Evolutionary conservation across 1,140 invertebrate species (phyloP), one percentile per base, ranked within the genome.

Genomic region (Drosophila ohnishii): DNA sequence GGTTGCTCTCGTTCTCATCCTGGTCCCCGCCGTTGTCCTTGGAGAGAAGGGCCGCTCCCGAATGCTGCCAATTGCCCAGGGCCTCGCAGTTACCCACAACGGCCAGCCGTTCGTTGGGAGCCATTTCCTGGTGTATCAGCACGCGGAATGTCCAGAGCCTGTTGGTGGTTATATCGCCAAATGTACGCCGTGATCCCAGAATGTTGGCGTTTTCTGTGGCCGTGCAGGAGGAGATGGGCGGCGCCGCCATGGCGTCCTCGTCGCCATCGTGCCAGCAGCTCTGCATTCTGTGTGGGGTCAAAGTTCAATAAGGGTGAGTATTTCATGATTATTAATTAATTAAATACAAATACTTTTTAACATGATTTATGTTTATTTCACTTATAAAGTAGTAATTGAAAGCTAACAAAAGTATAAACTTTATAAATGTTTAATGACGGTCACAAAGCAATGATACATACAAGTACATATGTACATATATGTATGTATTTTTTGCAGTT

Each of bases 21-120:
- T 83, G 89, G 63, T 85, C 90, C 25, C 82, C 88, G 64, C 45
- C 63, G 7, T 63, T 50, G 16, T 65, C 69, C 42, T 79, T 75
- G 34, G 61, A 35, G 53, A 95, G 88, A 2, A 92, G 60, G 10
- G 93, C 80, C 34, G 93, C 92, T 59, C 92, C 93, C 39, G 92
- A 92, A 13, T 92, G 86, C 22, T 90, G 69, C 93, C 93, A 94
- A 25, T 84, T 90, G 13, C 93, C 93, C 53, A 94, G 55, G 9
- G 92, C 88, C 25, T 81, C 75, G n/a, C 92, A 91, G 69, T 90
- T 90, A 9, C 93, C 93, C 16, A 92, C 91, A 22, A 94, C 75
- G 45, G 93, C 93, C 34, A 93, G 69, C 19, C 82, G 86, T 84
- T 94, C 93, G 50, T 90, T 90, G 32, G 90, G 60, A 2, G 56